Base-by-base conservation (phyloP, 2,888 invertebrate species). In the Sicus ferrugineus region DNA sequence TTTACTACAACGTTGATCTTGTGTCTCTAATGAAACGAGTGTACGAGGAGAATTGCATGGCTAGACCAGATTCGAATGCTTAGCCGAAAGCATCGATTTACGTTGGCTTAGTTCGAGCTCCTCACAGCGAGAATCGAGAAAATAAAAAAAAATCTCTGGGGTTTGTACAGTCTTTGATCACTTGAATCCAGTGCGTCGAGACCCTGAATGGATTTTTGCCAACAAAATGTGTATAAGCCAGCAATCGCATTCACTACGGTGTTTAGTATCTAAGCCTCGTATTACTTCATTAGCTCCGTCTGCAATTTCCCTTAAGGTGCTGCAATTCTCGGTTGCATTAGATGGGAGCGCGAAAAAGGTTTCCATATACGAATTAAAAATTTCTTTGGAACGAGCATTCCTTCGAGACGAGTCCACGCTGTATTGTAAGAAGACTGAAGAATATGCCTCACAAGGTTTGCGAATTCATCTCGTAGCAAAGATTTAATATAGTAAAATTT, bases 401-500 rank as follows among this genome's bases (percentile, higher is more conserved):
- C 70, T 38, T 69, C 67, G 7, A 73, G 64, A 3, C 69, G 70
- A 21, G 68, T 64, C 70, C 72, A 73, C 9, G 72, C 73, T 48
- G 70, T 70, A 23, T 70, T 19, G 19, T 72, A 73, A 9, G 71
- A 70, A 28, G 64, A 34, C 2, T 74, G 68, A 6, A 65, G 66
- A 11, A 75, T 68, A 16, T 72, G 73, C 31, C 68, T 68, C 30
- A 73, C 65, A 5, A 75, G 16, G n/a, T 69, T 62, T 7, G 72
- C 73, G 4, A 70, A 70, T 16, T 75, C 72, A 5, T 56, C 72
- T 34, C 21, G 52, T 23, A 72, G 48, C 19, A 73, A 64, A 1
- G 70, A 70, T 58, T 71, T 75, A 7, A 73, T 28, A 54, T 72
- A 70, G 50, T 74, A 58, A 11, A 73, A 70, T 28, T 72, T 74